Base-by-base conservation (phyloP, 2,888 invertebrate genomes). In the Hyles lineata region DNA sequence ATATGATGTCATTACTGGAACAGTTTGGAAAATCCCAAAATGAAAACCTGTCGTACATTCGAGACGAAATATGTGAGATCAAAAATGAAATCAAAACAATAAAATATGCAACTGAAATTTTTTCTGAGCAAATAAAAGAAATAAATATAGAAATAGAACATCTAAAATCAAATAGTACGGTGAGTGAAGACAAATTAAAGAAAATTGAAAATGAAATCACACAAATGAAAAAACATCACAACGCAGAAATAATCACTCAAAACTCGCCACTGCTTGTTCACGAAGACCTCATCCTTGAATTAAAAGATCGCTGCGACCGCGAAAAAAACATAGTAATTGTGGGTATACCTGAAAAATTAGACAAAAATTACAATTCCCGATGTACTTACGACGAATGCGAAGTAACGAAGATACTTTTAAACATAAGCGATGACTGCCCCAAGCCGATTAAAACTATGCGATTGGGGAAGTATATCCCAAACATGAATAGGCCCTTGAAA, bases 321-420 rank as follows among this genome's bases (percentile, higher is more conserved):
- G 77, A 78, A 43, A 80, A 79, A 76, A 79, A 83, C 59, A 73
- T 82, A 8, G 74, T 82, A 0, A 72, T 82, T 61, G 78, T 76
- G 55, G 81, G 81, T 67, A 74, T 80, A 50, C 15, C 73, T 2
- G 79, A 81, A 78, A 76, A 69, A 72, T 73, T 71, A 55, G 62
- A 73, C 21, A 76, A 76, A 60, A 76, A 76, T 35, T 69, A 0
- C n/a, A 70, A 73, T 7, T 11, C 43, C 0, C 71, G 80, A 73
- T 73, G 73, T 69, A 59, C 60, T 2, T 67, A 78, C 19, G 79
- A 80, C 69, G 35, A 74, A 3, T 58, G 73, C 6, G 74, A 79
- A 67, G 70, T 76, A 55, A 35, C 61, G 7, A 78, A 76, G 11
- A n/a, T 78, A 9, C 25, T 76, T 7, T 55, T 25, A 55, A 11